Evolutionary conservation across 2,888 invertebrate genomes (phyloP), one percentile per base, ranked within the genome.

Genomic region (Nomada fucata): DNA sequence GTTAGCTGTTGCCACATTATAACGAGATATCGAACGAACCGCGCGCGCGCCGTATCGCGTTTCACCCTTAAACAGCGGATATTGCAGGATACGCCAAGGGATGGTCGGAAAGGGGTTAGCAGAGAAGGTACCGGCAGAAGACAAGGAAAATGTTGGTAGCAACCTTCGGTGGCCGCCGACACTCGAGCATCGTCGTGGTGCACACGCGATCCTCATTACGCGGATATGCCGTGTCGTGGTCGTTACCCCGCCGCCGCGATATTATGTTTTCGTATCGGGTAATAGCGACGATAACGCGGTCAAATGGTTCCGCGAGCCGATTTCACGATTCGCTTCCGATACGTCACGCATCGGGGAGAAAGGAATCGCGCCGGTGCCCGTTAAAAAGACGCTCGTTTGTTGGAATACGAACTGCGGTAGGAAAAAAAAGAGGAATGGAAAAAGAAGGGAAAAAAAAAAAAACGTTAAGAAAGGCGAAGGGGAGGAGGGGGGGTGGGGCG

Each of bases 181-280:
- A 80, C 82, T 85, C 87, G 89, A 85, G 87, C 76, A 84, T 75
- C 80, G 64, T 76, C 63, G 53, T 59, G 80, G 69, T 50, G 60
- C 92, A 91, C 91, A 92, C 91, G 91, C 92, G 92, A 93, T 91
- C 91, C 93, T 93, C 93, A 93, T 93, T 93, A 93, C 87, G 87
- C 81, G 79, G 76, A 79, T 71, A 71, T 85, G 61, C 77, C 82
- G 86, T 85, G 87, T 86, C 87, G 75, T 68, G 86, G 88, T 88
- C 88, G 87, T 87, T 88, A 87, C 79, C 76, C 68, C 75, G 76
- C 53, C 76, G 15, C 77, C 69, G 44, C 52, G 75, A 82, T 84
- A 88, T 87, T 88, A 88, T 87, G 77, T 82, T 88, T 86, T 86
- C 88, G 53, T 81, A 78, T 81, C 75, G 78, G 59, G 64, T 86